Percentiles rank a stretch among this genome's conserved stretches.
Evolutionary conservation across 2,113 vertebrate species (phyloP).

Genomic region (Hemiscyllium ocellatum): DNA sequence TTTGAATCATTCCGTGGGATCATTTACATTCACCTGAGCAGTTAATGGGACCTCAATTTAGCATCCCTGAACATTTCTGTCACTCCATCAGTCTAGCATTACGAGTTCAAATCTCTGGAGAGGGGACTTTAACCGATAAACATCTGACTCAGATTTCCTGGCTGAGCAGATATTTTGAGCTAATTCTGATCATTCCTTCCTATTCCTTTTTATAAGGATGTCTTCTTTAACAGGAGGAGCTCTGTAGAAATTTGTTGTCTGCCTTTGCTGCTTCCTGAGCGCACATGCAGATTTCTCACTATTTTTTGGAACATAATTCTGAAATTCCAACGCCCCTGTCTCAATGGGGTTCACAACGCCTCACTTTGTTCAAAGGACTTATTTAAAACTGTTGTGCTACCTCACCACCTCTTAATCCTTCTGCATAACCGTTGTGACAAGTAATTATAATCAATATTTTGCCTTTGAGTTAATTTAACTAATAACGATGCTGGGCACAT

Average conservation of each 20-base stretch:
- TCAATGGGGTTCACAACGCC: not conserved
- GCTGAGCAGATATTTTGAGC: not conserved
- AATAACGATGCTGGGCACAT: not conserved
- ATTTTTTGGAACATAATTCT: not conserved
- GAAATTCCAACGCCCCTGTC: not conserved
- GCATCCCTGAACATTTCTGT: not conserved
- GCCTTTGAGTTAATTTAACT: not conserved
- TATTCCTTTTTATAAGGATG: not conserved
- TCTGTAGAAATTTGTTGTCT: not conserved
- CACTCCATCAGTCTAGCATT: not conserved
- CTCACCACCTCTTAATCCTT: not conserved
- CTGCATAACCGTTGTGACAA: not conserved
- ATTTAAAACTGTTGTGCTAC: not conserved
- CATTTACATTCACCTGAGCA: not conserved
- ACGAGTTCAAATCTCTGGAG: not conserved
- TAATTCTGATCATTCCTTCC: not conserved
- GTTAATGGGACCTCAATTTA: not conserved
- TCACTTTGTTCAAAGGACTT: not conserved
- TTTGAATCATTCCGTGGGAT: not conserved
- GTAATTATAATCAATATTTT: conserved; percentile 8
- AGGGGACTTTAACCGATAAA: not conserved
- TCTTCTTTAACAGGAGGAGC: not conserved
- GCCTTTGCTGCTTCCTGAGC: not conserved
- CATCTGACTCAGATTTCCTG: not conserved
- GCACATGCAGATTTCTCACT: not conserved